phyloP scores from a whole-genome alignment of 2,113 vertebrate species.

The Chascanopsetta lugubris region DNA sequence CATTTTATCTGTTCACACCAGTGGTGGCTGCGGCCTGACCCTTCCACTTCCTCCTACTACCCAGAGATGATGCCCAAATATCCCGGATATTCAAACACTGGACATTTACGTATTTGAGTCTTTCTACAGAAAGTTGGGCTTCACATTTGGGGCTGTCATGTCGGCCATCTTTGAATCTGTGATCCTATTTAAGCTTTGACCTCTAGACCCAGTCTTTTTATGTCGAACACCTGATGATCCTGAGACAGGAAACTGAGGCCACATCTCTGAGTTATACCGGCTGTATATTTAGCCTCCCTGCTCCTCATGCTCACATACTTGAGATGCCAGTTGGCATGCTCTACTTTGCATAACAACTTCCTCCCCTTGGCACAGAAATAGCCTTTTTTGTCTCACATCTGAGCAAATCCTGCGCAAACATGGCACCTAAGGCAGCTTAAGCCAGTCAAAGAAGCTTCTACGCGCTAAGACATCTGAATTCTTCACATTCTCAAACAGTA shows the following conservation, averaged over 20 bases:
- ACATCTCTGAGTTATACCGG: conserved; percentile 41
- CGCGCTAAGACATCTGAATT: conserved; percentile 34
- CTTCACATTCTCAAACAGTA: conserved; percentile 50
- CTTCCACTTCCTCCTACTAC: too few species aligned
- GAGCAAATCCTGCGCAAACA: conserved; percentile 46
- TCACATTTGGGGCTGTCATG: background rate
- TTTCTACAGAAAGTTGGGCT: too few species aligned
- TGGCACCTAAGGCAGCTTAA: conserved; percentile 33
- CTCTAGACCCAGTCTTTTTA: background rate
- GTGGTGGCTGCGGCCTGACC: too few species aligned
- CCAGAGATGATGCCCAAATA: too few species aligned
- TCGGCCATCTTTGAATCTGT: background rate
- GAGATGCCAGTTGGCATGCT: conserved; percentile 65
- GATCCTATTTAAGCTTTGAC: background rate
- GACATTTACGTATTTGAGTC: too few species aligned
- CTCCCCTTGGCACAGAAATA: conserved; percentile 70
- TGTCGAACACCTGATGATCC: background rate
- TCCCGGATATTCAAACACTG: too few species aligned
- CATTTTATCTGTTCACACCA: too few species aligned
- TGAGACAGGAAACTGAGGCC: conserved; percentile 4
- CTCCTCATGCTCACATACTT: conserved; percentile 60
- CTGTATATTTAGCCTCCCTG: conserved; percentile 72
- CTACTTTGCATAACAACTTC: conserved; percentile 70
- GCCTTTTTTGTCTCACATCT: conserved; percentile 29
- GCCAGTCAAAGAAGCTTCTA: conserved; percentile 37